These are phyloP conservation scores for Bryconaethiops microstoma DNA, from an alignment of 2,797 vertebrate genomes.

Conservation along the genomic window DNA sequence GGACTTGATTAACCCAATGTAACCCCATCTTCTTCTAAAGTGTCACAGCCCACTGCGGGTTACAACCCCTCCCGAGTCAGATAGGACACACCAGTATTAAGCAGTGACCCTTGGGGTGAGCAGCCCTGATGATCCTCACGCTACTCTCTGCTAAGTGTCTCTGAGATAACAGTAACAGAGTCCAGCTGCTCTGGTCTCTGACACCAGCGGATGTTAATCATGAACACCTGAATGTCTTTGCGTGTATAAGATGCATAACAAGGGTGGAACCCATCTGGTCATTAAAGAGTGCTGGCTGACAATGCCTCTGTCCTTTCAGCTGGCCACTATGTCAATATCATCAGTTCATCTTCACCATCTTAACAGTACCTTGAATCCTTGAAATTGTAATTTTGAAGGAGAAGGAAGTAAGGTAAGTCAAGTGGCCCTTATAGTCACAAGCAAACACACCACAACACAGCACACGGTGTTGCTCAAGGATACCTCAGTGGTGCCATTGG, in stretches of 20 bases:
- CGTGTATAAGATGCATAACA: not conserved
- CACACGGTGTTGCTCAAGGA: too few relatives aligned
- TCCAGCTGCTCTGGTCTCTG: slow-evolving; percentile 21
- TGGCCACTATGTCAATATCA: too few relatives aligned
- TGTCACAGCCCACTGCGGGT: slow-evolving; percentile 60
- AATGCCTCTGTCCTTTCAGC: too few relatives aligned
- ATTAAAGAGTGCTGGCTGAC: not conserved
- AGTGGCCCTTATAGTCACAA: too few relatives aligned
- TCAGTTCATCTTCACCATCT: too few relatives aligned
- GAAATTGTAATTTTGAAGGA: too few relatives aligned
- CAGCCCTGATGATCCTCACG: slow-evolving; percentile 55
- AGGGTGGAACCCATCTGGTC: not conserved
- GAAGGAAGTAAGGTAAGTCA: too few relatives aligned
- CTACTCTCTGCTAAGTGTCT: slow-evolving; percentile 51
- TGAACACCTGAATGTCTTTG: slow-evolving; percentile 10
- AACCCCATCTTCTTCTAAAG: slow-evolving; percentile 72
- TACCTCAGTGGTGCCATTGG: too few relatives aligned
- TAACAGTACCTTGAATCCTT: too few relatives aligned
- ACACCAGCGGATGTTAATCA: not conserved
- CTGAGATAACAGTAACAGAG: slow-evolving; percentile 51
- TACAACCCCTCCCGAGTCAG: slow-evolving; percentile 59
- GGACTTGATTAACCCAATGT: slow-evolving; percentile 74
- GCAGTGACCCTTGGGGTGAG: slow-evolving; percentile 60
- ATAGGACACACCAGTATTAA: slow-evolving; percentile 69
- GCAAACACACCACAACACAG: too few relatives aligned